Percentiles rank a stretch among this genome's conserved stretches.
Conservation (phyloP, 2,113 vertebrate genomes). For the Nycticryphes semicollaris region DNA sequence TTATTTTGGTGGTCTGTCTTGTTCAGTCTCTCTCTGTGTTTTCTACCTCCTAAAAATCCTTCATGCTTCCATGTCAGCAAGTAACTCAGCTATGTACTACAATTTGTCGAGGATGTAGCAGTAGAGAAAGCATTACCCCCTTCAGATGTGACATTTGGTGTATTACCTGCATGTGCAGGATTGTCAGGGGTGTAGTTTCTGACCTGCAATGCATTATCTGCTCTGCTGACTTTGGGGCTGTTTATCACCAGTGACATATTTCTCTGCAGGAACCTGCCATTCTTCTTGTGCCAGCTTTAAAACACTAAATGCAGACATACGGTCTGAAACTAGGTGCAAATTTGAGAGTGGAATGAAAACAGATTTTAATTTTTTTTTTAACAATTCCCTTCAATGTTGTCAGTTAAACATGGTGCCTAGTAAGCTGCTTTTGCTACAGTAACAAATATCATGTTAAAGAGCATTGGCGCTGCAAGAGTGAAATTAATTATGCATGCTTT, state of each 20-base stretch:
- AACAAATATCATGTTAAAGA: conserved; percentile 39
- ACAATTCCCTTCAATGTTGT: not conserved
- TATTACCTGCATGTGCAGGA: conserved; percentile 48
- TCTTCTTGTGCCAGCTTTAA: conserved; percentile 52
- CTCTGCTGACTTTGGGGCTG: conserved; percentile 55
- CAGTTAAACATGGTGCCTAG: conserved; percentile 1
- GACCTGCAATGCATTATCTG: conserved; percentile 70
- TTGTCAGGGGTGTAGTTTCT: conserved; percentile 65
- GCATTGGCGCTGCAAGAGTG: conserved; percentile 22
- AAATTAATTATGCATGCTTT: conserved; percentile 66
- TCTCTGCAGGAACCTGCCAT: conserved; percentile 56
- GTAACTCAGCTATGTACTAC: conserved; percentile 23
- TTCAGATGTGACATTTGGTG: conserved; percentile 62
- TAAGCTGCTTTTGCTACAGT: not conserved
- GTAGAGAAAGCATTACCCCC: conserved; percentile 33
- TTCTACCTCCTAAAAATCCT: conserved; percentile 29
- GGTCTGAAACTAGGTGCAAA: conserved; percentile 23
- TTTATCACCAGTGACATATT: conserved; percentile 65
- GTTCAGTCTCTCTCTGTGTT: not conserved
- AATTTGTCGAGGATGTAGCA: conserved; percentile 60
- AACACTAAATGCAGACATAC: conserved; percentile 28
- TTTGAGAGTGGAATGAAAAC: conserved; percentile 29
- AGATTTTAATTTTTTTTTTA: not conserved
- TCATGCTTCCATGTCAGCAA: conserved; percentile 18
- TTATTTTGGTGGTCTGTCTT: not conserved